Conservation (phyloP, 2,797 vertebrate species). For the Molossus alvarezi region DNA sequence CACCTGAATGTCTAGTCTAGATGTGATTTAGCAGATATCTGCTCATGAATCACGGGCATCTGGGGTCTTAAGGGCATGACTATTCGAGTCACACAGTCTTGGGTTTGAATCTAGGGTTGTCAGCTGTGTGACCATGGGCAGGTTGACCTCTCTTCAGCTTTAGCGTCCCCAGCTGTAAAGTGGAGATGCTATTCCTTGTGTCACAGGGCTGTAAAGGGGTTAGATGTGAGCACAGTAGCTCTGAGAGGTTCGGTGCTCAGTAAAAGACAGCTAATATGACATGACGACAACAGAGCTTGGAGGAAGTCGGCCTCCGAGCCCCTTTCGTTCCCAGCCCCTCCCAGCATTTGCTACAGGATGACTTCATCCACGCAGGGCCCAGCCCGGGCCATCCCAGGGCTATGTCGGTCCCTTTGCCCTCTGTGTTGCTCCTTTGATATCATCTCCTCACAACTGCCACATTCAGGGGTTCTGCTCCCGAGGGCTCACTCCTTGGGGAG, state of each 20-base stretch:
- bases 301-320: not conserved
- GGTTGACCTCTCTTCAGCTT: not conserved
- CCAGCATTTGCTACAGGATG: not conserved
- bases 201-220: not conserved
- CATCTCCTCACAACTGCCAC: not conserved
- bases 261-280: not conserved
- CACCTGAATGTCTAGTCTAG: not conserved
- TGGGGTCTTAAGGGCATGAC: not conserved
- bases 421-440: rapidly evolving
- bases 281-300: not conserved
- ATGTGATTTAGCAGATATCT: not conserved
- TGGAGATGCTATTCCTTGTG: not conserved
- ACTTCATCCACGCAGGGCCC: not conserved
- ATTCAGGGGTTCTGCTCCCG: not conserved
- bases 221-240: not conserved
- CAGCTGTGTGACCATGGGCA: not conserved
- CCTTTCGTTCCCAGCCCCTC: not conserved
- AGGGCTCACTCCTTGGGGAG: not conserved
- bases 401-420: not conserved
- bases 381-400: not conserved
- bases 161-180: not conserved
- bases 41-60: not conserved
- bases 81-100: not conserved
- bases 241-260: not conserved
- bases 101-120: not conserved